Base-by-base conservation (phyloP, 2,888 invertebrate genomes). In the Noctua pronuba region DNA sequence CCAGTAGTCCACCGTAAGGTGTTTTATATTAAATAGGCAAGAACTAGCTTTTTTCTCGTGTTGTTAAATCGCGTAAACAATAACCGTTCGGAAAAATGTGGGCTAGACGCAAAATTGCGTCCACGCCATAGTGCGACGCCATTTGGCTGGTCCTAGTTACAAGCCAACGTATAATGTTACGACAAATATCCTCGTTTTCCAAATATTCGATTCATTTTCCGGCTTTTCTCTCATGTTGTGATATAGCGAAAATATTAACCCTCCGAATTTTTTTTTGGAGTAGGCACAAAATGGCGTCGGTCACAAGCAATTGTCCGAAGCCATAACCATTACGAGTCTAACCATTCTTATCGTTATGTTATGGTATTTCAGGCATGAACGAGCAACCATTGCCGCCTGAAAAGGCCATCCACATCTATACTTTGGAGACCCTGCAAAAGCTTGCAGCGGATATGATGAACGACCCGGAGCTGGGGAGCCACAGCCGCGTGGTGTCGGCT, bases 381-480 rank as follows among this genome's bases (percentile, higher is more conserved):
- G 35, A 60, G 44, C 24, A 71, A 8, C 38, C 65, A 16, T 60
- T 52, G 35, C 38, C 58, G 28, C 73, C 64, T 18, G 46, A 16
- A n/a, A n/a, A 38, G 28, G 49, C 44, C 2, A 52, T 11, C 16
- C 55, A 75, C 46, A 41, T 46, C 24, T 71, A 64, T 46, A 73
- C 64, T 1, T 35, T 68, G 1, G 77, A 85, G 8, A 77, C 60
- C 1, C 38, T 77, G 41, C 35, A 67, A 28, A 73, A 70, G 28
- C 28, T 76, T 13, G 73, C 64, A 3, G 77, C 52, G 10, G 80
- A 75, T 44, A 58, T 75, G 84, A n/a, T 84, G 44, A 66, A 58
- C 28, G 82, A 84, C 5, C 84, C 82, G 24, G 75, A 84, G 60
- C 38, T 80, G 60, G 85, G 80, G 0, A 35, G 35, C 18, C 68